Conservation (phyloP, 1,140 invertebrate genomes). For the Dinoponera quadriceps region DNA sequence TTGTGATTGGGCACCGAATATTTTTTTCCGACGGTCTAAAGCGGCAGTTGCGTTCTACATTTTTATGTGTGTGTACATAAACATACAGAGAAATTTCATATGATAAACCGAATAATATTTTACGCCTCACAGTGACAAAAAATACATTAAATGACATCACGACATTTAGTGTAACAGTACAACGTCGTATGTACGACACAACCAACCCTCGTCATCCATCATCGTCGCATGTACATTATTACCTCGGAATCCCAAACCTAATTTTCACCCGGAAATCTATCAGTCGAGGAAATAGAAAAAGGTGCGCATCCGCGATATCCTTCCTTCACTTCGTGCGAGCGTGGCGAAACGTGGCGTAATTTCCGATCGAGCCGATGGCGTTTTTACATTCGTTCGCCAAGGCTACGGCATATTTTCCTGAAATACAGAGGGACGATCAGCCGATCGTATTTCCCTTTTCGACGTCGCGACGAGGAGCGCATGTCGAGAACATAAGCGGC, state of each 20-base stretch:
- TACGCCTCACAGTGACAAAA: no score
- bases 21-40: no score
- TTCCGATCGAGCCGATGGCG: not conserved
- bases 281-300: not conserved
- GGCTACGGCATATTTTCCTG: not conserved
- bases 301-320: not conserved
- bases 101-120: no score
- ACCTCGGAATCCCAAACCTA: not conserved
- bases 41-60: no score
- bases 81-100: no score
- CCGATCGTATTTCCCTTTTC: not conserved
- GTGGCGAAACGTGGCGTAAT: constrained; percentile 21
- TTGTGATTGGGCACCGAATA: no score
- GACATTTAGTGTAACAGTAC: not conserved
- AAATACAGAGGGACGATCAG: not conserved
- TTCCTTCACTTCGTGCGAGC: not conserved
- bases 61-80: no score
- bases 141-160: no score
- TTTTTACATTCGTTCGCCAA: not conserved
- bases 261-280: constrained; percentile 19
- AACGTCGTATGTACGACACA: no score
- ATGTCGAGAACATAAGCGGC: constrained; percentile 5
- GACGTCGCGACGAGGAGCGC: not conserved
- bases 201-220: not conserved
- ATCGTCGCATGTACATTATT: not conserved